Conservation (phyloP, 2,888 invertebrate species). For the Cataglyphis cursor region DNA sequence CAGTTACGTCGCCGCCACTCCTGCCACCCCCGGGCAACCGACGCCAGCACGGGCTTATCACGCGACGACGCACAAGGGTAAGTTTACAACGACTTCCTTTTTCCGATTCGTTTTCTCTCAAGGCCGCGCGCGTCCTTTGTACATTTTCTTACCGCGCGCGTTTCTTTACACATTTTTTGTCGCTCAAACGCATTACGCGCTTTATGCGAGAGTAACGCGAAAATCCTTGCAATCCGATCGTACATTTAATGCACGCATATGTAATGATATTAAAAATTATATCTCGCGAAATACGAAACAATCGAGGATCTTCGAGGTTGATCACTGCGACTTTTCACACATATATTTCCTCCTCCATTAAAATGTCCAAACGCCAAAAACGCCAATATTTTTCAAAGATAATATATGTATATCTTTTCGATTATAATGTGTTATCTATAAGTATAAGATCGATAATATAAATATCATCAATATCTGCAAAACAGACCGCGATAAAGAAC, state of each 20-base stretch:
- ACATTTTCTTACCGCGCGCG: neutral
- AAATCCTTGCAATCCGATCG: neutral
- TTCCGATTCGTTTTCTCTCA: constrained; percentile 26
- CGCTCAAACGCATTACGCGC: neutral
- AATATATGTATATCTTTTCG: neutral
- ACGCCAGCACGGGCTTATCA: constrained; percentile 84
- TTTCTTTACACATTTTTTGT: constrained; percentile 23
- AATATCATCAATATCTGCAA: neutral
- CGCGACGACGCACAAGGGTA: constrained; percentile 88
- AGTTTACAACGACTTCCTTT: constrained; percentile 72
- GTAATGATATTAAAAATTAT: neutral
- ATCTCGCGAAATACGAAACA: neutral
- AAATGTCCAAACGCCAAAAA: neutral
- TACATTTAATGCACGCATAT: neutral
- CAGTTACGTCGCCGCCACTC: constrained; percentile 83
- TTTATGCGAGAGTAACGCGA: neutral
- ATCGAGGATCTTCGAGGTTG: neutral
- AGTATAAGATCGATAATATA: neutral
- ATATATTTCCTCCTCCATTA: neutral
- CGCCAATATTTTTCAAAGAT: neutral
- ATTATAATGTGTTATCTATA: neutral
- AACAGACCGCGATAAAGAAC: neutral
- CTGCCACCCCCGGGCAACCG: constrained; percentile 82
- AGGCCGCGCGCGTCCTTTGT: neutral
- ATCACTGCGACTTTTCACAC: neutral